Evolutionary conservation across 1,140 invertebrate species (phyloP).

Genomic region (Melipona quadrifasciata): DNA sequence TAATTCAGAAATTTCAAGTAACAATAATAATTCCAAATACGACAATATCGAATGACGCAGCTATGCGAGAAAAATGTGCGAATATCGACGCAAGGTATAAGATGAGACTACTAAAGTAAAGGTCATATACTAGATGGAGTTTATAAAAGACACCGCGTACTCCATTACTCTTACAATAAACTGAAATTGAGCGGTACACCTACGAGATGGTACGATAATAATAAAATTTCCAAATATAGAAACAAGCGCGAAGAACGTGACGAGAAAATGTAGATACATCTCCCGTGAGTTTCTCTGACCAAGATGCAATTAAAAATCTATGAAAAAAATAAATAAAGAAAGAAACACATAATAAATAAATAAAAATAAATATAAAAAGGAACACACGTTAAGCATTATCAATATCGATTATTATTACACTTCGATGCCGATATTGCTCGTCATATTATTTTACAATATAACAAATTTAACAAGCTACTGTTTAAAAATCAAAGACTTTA

Average conservation of each 20-base stretch:
- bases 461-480: too few relatives aligned
- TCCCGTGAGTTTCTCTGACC: not conserved
- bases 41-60: not conserved
- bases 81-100: not conserved
- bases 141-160: not conserved
- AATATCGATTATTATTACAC: too few relatives aligned
- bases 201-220: not conserved
- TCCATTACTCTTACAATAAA: not conserved
- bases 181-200: not conserved
- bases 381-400: too few relatives aligned
- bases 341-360: too few relatives aligned
- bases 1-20: not conserved
- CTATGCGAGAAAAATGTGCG: not conserved
- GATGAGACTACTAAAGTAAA: not conserved
- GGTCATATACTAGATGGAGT: not conserved
- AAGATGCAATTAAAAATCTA: not conserved
- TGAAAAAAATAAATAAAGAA: too few relatives aligned
- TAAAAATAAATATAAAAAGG: not conserved
- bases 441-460: not conserved
- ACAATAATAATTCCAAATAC: not conserved
- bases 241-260: not conserved
- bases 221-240: not conserved
- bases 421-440: not conserved
- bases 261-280: not conserved
- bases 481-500: too few relatives aligned